Conservation (phyloP, 1,140 invertebrate species). For the Drosophila lacertosa region DNA sequence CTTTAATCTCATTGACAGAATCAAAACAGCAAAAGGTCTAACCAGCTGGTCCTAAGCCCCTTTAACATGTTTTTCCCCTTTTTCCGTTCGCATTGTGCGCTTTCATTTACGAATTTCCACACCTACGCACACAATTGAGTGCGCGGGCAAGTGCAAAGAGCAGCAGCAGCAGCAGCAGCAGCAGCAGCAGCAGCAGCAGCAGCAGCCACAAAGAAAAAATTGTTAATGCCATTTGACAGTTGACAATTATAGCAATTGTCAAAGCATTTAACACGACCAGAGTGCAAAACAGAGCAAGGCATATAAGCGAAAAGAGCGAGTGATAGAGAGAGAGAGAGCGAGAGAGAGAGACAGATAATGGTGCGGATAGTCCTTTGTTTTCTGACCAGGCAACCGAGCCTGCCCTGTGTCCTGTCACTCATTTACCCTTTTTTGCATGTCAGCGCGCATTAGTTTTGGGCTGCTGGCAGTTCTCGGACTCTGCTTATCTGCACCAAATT, state of each 20-base stretch:
- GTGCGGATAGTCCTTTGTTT: constrained; percentile 39
- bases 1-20: constrained; percentile 67
- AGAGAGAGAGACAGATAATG: constrained; percentile 19
- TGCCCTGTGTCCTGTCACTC: constrained; percentile 66
- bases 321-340: neutral
- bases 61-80: constrained; percentile 25
- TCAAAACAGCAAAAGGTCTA: constrained; percentile 70
- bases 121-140: constrained; percentile 78
- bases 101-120: constrained; percentile 67
- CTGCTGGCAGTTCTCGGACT: constrained; percentile 63
- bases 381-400: constrained; percentile 8
- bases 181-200: constrained; percentile 16
- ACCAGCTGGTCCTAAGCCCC: constrained; percentile 58
- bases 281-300: constrained; percentile 34
- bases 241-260: constrained; percentile 83
- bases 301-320: constrained; percentile 11
- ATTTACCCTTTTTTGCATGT: constrained; percentile 81
- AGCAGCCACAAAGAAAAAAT: too few species aligned
- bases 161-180: constrained; percentile 27
- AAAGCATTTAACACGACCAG: constrained; percentile 76
- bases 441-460: constrained; percentile 74
- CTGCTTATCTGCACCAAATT: constrained; percentile 79
- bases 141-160: constrained; percentile 63
- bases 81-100: constrained; percentile 26
- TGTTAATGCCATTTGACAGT: constrained; percentile 82